Percentiles rank a stretch among this genome's conserved stretches.
phyloP scores from a whole-genome alignment of 2,797 vertebrate genomes.

The Mus spretus region DNA sequence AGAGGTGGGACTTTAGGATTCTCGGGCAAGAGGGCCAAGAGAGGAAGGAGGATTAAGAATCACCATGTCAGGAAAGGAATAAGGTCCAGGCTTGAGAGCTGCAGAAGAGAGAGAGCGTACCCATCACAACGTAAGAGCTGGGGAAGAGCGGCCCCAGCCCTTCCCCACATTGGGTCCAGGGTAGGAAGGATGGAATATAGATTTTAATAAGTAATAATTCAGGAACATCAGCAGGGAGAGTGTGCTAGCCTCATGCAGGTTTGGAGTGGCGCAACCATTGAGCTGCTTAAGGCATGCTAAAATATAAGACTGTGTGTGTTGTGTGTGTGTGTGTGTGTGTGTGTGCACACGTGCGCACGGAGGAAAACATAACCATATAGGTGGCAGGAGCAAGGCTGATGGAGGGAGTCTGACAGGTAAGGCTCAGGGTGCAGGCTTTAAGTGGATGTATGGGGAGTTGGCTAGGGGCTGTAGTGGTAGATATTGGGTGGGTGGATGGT shows the following conservation, averaged over 20 bases:
- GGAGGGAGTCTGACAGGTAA: not conserved
- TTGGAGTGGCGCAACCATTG: not conserved
- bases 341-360: no score
- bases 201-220: not conserved
- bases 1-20: not conserved
- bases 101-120: not conserved
- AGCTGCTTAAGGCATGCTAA: not conserved
- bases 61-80: not conserved
- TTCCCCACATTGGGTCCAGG: not conserved
- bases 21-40: not conserved
- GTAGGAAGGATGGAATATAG: not conserved
- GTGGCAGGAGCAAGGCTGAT: not conserved
- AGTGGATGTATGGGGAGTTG: not conserved
- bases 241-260: not conserved
- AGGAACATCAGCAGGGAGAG: not conserved
- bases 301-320: not conserved
- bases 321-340: no score
- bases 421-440: not conserved
- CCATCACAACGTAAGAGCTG: not conserved
- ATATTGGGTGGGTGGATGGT: not conserved
- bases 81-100: not conserved
- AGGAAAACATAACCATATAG: not conserved
- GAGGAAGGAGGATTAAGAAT: not conserved
- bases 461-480: no score
- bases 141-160: not conserved